Evolutionary conservation across 2,888 invertebrate genomes (phyloP).

Genomic region (Pachliopta kotzebuea): DNA sequence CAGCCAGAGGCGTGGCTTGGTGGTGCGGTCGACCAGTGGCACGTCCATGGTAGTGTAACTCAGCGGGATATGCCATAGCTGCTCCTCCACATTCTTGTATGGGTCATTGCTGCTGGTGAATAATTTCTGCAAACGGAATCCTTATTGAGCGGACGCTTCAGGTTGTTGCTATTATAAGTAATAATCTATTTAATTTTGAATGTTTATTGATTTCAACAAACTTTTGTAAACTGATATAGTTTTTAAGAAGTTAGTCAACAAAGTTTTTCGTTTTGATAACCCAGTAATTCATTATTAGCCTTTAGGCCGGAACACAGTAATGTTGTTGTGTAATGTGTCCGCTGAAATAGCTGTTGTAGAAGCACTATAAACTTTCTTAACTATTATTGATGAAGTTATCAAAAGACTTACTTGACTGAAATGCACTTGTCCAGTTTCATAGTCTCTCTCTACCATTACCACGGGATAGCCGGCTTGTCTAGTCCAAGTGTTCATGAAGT

Average conservation of each 20-base stretch:
- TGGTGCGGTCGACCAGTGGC: constrained; percentile 40
- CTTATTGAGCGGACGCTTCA: too few relatives aligned
- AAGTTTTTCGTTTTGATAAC: too few relatives aligned
- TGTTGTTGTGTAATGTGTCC: too few relatives aligned
- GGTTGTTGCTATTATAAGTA: too few relatives aligned
- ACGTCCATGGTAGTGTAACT: constrained; percentile 57
- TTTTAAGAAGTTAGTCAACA: too few relatives aligned
- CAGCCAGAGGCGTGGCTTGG: constrained; percentile 60
- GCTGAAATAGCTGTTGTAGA: too few relatives aligned
- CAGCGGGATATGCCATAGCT: constrained; percentile 82
- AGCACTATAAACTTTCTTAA: too few relatives aligned
- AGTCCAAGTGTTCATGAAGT: constrained; percentile 87
- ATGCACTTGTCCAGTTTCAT: constrained; percentile 37
- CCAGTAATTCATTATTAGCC: too few relatives aligned
- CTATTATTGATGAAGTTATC: background rate
- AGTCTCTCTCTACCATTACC: constrained; percentile 79
- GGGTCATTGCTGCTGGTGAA: constrained; percentile 58
- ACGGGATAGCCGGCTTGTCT: constrained; percentile 86
- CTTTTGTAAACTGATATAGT: too few relatives aligned
- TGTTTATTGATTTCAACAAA: too few relatives aligned
- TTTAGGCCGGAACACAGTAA: too few relatives aligned
- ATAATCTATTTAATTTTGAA: too few relatives aligned
- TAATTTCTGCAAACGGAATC: constrained; percentile 47
- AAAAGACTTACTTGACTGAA: constrained; percentile 62
- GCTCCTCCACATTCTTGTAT: constrained; percentile 53